phyloP scores from a whole-genome alignment of 1,140 invertebrate genomes.

The Panulirus ornatus region DNA sequence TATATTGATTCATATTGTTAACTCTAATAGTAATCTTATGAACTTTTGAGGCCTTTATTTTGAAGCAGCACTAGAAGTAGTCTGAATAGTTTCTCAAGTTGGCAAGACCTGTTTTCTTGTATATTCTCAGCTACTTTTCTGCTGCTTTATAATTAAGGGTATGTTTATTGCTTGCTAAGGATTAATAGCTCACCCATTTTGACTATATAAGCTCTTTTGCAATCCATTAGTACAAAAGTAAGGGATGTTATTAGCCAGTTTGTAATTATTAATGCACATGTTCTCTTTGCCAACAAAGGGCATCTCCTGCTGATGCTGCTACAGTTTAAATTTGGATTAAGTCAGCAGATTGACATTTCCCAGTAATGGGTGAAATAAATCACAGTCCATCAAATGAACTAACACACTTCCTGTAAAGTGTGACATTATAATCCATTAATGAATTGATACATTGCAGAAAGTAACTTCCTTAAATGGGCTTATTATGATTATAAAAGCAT shows the following conservation, averaged over 20 bases:
- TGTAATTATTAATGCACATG: background rate
- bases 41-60: background rate
- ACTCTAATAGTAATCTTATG: background rate
- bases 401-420: too few species aligned
- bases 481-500: background rate
- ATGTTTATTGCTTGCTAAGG: background rate
- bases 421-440: background rate
- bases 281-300: background rate
- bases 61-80: slow-evolving; percentile 24
- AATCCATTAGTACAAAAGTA: background rate
- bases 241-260: background rate
- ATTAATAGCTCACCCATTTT: background rate
- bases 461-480: background rate
- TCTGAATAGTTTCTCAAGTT: background rate
- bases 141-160: slow-evolving; percentile 22
- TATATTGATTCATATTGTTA: background rate
- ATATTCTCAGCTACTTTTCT: background rate
- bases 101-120: background rate
- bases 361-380: background rate
- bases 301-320: background rate
- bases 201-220: background rate
- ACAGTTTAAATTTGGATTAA: background rate
- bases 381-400: too few species aligned
- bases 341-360: background rate
- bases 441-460: background rate